These are phyloP conservation scores for Alloscopus bannaensis DNA, from an alignment of 2,888 invertebrate species.

Conservation along the genomic window DNA sequence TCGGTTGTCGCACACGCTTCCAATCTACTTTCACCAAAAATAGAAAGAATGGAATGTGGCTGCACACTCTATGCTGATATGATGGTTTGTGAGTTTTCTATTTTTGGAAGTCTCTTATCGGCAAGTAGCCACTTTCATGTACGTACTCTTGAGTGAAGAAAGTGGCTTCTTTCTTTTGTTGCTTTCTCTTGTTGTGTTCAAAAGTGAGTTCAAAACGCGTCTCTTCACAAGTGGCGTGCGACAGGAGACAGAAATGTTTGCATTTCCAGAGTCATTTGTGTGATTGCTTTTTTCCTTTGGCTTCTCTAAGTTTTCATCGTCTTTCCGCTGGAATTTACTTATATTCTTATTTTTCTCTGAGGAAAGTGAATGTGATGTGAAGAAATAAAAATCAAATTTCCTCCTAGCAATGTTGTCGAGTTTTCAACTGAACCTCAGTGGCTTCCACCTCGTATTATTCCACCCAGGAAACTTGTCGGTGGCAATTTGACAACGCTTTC, in stretches of 20 bases:
- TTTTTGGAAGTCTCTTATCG: background rate
- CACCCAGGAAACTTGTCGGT: background rate
- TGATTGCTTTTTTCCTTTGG: background rate
- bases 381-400: constrained; percentile 9
- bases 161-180: background rate
- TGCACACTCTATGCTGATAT: too few species aligned
- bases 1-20: too few species aligned
- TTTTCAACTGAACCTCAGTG: background rate
- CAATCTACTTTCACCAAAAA: too few species aligned
- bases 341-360: background rate
- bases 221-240: background rate
- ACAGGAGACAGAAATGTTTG: constrained; percentile 2
- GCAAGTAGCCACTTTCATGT: background rate
- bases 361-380: background rate
- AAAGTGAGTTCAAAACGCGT: too few species aligned
- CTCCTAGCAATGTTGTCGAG: background rate
- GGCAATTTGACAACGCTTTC: background rate
- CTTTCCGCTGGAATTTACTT: background rate
- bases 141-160: background rate
- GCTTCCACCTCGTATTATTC: too few species aligned
- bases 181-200: background rate
- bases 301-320: background rate
- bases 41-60: too few species aligned
- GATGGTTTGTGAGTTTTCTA: background rate
- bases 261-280: constrained; percentile 24